A percentile compares a stretch with the other conserved stretches of the same genome.
Evolutionary conservation across 1,140 invertebrate species (phyloP).

Genomic region (Drosophila seguyi): DNA sequence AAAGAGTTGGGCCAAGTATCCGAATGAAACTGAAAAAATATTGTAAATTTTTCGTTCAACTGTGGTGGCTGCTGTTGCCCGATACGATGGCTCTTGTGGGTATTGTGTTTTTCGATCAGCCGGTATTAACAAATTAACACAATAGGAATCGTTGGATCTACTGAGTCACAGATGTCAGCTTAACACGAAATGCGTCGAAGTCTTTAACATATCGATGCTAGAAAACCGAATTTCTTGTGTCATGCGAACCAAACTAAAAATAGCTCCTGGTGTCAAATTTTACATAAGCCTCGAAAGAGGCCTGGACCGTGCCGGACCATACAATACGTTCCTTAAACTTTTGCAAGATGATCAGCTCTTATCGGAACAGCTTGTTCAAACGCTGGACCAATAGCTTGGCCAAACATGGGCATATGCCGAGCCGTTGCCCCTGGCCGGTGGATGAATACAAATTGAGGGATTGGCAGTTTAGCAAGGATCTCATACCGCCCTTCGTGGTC

Average conservation of each 20-base stretch:
- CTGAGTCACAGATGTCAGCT: slow-evolving; percentile 17
- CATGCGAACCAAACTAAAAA: slow-evolving; percentile 20
- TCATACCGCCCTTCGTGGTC: slow-evolving; percentile 53
- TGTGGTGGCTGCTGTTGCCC: background rate
- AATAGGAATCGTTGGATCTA: slow-evolving; percentile 36
- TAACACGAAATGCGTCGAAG: slow-evolving; percentile 34
- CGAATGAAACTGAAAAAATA: background rate
- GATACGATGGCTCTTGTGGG: slow-evolving; percentile 5
- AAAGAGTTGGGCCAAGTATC: background rate
- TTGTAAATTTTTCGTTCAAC: background rate
- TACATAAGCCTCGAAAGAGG: slow-evolving; percentile 48
- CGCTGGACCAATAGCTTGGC: slow-evolving; percentile 42
- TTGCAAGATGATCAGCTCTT: slow-evolving; percentile 38
- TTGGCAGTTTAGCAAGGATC: slow-evolving; percentile 25
- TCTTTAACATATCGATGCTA: slow-evolving; percentile 22
- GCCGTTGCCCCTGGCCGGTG: slow-evolving; percentile 41
- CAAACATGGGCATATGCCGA: slow-evolving; percentile 51
- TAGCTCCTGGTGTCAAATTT: slow-evolving; percentile 36
- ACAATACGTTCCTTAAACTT: slow-evolving; percentile 53
- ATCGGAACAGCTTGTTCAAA: slow-evolving; percentile 50
- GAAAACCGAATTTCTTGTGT: slow-evolving; percentile 33
- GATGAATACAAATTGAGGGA: slow-evolving; percentile 50
- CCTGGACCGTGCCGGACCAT: slow-evolving; percentile 28
- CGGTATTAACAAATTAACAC: background rate
- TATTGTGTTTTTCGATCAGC: background rate